Conservation (phyloP, 2,113 vertebrate genomes). For the Scomber japonicus region DNA sequence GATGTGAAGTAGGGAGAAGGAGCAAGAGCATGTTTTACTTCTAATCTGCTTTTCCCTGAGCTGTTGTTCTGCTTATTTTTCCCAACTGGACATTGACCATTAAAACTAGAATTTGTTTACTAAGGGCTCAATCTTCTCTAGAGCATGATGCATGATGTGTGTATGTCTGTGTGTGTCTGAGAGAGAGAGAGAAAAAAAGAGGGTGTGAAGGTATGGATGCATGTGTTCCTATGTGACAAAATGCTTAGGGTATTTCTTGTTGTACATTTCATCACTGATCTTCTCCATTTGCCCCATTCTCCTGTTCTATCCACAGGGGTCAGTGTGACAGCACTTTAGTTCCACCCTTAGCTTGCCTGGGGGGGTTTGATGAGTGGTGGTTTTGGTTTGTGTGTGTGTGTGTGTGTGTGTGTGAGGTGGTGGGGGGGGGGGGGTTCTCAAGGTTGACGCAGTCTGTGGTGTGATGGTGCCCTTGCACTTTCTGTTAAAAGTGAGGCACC, state of each 20-base stretch:
- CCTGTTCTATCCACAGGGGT: conserved; percentile 71
- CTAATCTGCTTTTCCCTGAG: conserved; percentile 58
- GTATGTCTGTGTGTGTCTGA: conserved; percentile 6
- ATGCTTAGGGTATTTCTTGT: conserved; percentile 29
- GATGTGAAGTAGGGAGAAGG: conserved; percentile 68
- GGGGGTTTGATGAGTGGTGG: not conserved
- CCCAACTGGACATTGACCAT: conserved; percentile 54
- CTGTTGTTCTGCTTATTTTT: conserved; percentile 59
- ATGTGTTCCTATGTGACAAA: conserved; percentile 34
- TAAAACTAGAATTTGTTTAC: conserved; percentile 52
- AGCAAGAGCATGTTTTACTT: conserved; percentile 64
- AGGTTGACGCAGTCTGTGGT: conserved; percentile 69
- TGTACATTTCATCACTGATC: conserved; percentile 59
- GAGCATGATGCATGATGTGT: not conserved
- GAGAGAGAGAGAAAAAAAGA: not conserved
- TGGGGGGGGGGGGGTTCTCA: conserved; percentile 57
- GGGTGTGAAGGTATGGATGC: conserved; percentile 13
- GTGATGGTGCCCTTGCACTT: conserved; percentile 67
- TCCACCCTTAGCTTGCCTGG: conserved; percentile 38
- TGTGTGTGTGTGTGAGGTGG: no score
- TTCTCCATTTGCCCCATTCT: conserved; percentile 57
- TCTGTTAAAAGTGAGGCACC: conserved; percentile 43
- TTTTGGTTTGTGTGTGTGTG: no score
- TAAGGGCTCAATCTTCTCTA: not conserved
- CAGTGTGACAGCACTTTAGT: conserved; percentile 64